Percentiles rank a stretch among this genome's conserved stretches.
Conservation (phyloP, 2,797 vertebrate species). For the Hozukius guyotensis region DNA sequence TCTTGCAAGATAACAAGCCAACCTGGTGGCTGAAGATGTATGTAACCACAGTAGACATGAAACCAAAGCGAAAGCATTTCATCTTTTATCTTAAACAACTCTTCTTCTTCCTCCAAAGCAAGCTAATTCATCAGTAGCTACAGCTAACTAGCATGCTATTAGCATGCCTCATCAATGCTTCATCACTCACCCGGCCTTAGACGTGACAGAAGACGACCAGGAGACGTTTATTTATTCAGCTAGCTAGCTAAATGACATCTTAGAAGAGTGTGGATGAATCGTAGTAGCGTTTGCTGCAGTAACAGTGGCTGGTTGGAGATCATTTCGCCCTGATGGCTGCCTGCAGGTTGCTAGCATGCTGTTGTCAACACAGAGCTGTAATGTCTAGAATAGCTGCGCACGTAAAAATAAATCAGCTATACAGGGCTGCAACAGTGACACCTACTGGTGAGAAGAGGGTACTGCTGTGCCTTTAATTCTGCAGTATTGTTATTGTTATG, state of each 20-base stretch:
- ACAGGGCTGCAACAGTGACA: slow-evolving; percentile 1
- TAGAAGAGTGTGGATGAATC: slow-evolving; percentile 16
- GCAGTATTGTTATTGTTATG: not conserved
- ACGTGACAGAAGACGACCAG: slow-evolving; percentile 25
- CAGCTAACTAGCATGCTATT: slow-evolving; percentile 19
- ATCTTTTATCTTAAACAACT: not conserved
- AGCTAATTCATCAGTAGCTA: slow-evolving; percentile 37
- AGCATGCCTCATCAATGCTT: slow-evolving; percentile 12
- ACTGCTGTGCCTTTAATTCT: not conserved
- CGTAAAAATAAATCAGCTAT: not conserved
- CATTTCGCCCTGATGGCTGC: slow-evolving; percentile 61
- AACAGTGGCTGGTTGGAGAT: slow-evolving; percentile 32
- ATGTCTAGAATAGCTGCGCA: slow-evolving; percentile 58
- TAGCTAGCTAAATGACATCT: slow-evolving; percentile 55
- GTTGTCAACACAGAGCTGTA: slow-evolving; percentile 62
- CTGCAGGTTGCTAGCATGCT: slow-evolving; percentile 49
- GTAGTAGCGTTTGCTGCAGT: slow-evolving; percentile 12
- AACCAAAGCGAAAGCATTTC: not conserved
- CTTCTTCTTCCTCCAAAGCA: not conserved
- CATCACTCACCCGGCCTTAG: slow-evolving; percentile 66
- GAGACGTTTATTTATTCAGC: not conserved
- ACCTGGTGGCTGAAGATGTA: accelerated
- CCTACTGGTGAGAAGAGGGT: not conserved
- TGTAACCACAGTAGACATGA: not conserved
- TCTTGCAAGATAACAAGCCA: not conserved